Conservation (phyloP, 1,140 invertebrate species). For the Apis laboriosa region DNA sequence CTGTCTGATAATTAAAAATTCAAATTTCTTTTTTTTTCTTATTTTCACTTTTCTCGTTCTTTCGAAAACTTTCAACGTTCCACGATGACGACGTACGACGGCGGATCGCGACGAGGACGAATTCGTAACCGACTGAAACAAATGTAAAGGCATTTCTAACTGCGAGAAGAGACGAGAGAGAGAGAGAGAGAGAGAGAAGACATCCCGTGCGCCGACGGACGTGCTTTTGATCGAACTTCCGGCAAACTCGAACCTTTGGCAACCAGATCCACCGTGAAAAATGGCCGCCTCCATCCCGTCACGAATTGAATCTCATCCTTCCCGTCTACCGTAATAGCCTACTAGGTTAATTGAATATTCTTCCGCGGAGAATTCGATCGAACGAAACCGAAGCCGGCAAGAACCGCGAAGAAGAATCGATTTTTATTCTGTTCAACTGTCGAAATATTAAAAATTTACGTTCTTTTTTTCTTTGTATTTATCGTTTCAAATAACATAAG, state of each 20-base stretch:
- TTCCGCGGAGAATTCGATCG: background rate
- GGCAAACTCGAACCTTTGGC: conserved; percentile 36
- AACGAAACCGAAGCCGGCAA: no score
- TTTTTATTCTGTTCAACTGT: no score
- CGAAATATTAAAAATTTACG: no score
- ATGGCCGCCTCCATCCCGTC: conserved; percentile 26
- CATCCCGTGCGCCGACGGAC: conserved; percentile 35
- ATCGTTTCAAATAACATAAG: no score
- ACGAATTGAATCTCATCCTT: conserved; percentile 16
- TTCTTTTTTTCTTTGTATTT: no score
- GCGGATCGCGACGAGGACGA: conserved; percentile 32
- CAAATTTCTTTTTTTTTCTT: background rate
- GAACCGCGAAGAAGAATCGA: background rate
- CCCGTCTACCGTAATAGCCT: background rate
- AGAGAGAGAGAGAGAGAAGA: no score
- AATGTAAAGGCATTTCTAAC: conserved; percentile 60
- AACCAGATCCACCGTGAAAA: background rate
- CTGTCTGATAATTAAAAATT: no score
- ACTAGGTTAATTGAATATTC: conserved; percentile 16
- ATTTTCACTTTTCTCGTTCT: no score
- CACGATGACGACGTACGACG: conserved; percentile 40
- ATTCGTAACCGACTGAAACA: conserved; percentile 39
- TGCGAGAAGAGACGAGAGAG: conserved; percentile 6
- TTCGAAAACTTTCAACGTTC: conserved; percentile 34
- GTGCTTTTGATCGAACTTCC: conserved; percentile 46